Conservation (phyloP, 92 coral and sea anemone genomes). For the Epizoanthus ramosus region DNA sequence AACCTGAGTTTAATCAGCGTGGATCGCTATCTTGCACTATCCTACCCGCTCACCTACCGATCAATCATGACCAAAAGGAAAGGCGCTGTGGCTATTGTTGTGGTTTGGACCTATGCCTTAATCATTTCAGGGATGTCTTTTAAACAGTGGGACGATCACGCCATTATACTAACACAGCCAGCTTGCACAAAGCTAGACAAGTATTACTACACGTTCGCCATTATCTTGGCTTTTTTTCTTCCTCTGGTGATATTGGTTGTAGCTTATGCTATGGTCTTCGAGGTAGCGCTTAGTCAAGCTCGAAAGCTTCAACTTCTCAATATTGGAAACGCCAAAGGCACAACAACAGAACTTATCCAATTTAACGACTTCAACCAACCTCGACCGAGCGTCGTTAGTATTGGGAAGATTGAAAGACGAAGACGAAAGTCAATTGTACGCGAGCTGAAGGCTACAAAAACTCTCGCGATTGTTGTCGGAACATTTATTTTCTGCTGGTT, state of each 20-base stretch:
- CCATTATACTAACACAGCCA: constrained; percentile 31
- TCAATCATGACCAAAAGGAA: constrained; percentile 78
- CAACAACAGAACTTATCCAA: constrained; percentile 50
- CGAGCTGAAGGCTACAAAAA: constrained; percentile 96
- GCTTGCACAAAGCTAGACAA: constrained; percentile 83
- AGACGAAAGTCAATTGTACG: constrained; percentile 84
- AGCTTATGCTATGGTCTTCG: constrained; percentile 90
- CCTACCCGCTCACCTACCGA: constrained; percentile 88
- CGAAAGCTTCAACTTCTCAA: constrained; percentile 68
- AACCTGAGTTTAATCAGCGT: constrained; percentile 84
- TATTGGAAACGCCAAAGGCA: constrained; percentile 44
- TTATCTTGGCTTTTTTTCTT: constrained; percentile 78
- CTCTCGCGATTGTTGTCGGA: constrained; percentile 92
- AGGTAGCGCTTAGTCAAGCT: constrained; percentile 91
- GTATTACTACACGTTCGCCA: constrained; percentile 79
- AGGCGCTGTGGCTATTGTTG: constrained; percentile 64
- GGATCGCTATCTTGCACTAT: constrained; percentile 89
- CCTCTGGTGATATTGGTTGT: constrained; percentile 81
- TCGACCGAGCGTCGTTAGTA: constrained; percentile 70
- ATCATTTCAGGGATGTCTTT: constrained; percentile 80
- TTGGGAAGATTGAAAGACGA: constrained; percentile 75
- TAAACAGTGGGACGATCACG: constrained; percentile 76
- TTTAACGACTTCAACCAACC: constrained; percentile 32
- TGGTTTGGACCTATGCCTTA: constrained; percentile 84
- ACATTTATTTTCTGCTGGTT: constrained; percentile 94